Evolutionary conservation across 2,113 vertebrate genomes (phyloP), one percentile per base, ranked within the genome.

Genomic region (Halcyon malimbica): DNA sequence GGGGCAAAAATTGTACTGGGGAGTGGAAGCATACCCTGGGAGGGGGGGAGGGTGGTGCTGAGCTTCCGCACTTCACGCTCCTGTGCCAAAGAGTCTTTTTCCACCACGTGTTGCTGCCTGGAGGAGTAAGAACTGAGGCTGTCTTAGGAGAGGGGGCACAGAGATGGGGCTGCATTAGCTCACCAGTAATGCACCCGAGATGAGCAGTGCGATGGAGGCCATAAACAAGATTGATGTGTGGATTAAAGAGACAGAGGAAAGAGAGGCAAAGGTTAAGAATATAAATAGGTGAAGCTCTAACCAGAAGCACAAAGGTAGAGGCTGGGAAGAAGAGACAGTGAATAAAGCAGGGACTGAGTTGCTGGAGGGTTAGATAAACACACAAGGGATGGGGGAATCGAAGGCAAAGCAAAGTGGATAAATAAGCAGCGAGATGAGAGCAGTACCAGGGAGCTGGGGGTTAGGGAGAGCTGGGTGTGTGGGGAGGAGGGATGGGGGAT

Each of bases 141-240:
- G 41, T 31, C 21, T 76, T 21, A 33, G 71, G 59, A 35, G 60
- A 63, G 62, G 69, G 60, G 26, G 35, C 80, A 69, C 16, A 13
- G 89, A 80, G 57, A 51, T 3, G 59, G 84, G 68, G 70, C 59
- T 20, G 13, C 54, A 25, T 82, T 39, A 57, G 39, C 68, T 88
- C 39, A 2, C 76, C 16, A 23, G 79, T 62, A 83, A 62, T 14
- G 51, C 1, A 3, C 35, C 57, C 7, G 4, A 90, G 89, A 89
- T 46, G 79, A 75, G 62, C 37, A 57, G 82, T 7, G 6, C 1
- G 5, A 16, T 64, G 80, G 83, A 79, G 82, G 71, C 83, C 60
- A 77, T 89, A 85, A 97, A 96, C 37, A 48, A 86, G 94, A 96
- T 65, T 80, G 96, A 97, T 95, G 91, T 23, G 8, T 15, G 51